Base-by-base conservation (phyloP, 2,888 invertebrate genomes). In the Drosophila limbata region DNA sequence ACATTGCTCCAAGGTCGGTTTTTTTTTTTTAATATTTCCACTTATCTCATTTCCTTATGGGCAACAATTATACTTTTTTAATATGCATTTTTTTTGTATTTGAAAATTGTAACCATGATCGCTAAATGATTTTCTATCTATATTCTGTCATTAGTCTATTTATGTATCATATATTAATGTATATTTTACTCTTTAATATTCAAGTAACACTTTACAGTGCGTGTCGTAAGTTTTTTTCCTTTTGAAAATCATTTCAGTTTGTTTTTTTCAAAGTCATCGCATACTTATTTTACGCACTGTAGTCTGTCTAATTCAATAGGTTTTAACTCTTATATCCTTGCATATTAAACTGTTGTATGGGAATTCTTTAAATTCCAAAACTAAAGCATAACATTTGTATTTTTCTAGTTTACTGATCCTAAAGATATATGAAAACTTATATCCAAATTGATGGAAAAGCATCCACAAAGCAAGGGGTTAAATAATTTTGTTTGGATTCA, bases 1-100 rank as follows among this genome's bases (percentile, higher is more conserved):
- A 81, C 81, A 86, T 74, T 77, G 77, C 80, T 73, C 67, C 55
- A 81, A 45, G 52, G 62, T 50, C n/a, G n/a, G n/a, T n/a, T n/a
- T 33, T 40, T 37, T 0, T 19, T 17, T 13, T 39, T 15, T 19
- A 31, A 33, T 19, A 21, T 37, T 9, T 15, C 10, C 39, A 35
- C 31, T 1, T 13, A 25, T 48, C 40, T 40, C 6, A 10, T 21
- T 39, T 40, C 9, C 28, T 56, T 53, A 48, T 51, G 33, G 53
- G 28, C 55, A 56, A 63, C 45, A 56, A 47, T 28, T 40, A 3
- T 35, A 19, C 9, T 17, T 19, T 62, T 19, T n/a, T 56, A 33
- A 33, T 66, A 5, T n/a, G n/a, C n/a, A n/a, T n/a, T n/a, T n/a
- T n/a, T n/a, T 35, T 28, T 15, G 48, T 25, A 19, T 44, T 47